Evolutionary conservation across 2,888 invertebrate genomes (phyloP), one percentile per base, ranked within the genome.

Genomic region (Laspeyria flexula): DNA sequence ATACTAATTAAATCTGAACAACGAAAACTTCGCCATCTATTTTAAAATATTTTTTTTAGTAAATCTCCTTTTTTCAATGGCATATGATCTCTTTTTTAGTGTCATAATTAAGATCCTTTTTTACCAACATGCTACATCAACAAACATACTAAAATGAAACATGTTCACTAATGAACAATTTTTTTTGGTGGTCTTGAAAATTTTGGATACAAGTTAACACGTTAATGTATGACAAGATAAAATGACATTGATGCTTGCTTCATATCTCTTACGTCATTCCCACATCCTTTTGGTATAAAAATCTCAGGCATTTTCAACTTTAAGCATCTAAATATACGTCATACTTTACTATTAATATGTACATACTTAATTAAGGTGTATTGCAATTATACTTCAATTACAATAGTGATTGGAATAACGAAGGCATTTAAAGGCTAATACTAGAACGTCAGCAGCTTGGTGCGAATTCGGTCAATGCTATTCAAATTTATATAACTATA

Each of bases 401-500:
- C 62, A 66, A 70, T 55, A 59, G 63, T 55, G 58, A 70, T 57
- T 70, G 60, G 60, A 45, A 54, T 47, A 58, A 62, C 54, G 51
- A 53, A 65, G 70, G 43, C 39, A 55, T 68, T 65, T 48, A 60
- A 59, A 53, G 48, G 58, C 61, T 56, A 63, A 50, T 50, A 51
- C 45, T 44, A 52, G 46, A 54, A 58, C 45, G 44, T 55, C 53
- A 50, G 42, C 65, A 48, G 46, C 41, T 43, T 41, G 42, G 51
- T 54, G 54, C 53, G 48, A 69, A 68, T 65, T 68, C 67, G 70
- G 70, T 68, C 70, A 68, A 68, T 69, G 67, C 66, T 63, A 63
- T 68, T 62, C 57, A 47, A 63, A 68, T 51, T 43, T 34, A 60
- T 59, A 40, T 54, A 60, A 41, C 56, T 49, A 55, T 43, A 40